Evolutionary conservation across 1,140 invertebrate genomes (phyloP).

Genomic region (Rhynchophorus ferrugineus): DNA sequence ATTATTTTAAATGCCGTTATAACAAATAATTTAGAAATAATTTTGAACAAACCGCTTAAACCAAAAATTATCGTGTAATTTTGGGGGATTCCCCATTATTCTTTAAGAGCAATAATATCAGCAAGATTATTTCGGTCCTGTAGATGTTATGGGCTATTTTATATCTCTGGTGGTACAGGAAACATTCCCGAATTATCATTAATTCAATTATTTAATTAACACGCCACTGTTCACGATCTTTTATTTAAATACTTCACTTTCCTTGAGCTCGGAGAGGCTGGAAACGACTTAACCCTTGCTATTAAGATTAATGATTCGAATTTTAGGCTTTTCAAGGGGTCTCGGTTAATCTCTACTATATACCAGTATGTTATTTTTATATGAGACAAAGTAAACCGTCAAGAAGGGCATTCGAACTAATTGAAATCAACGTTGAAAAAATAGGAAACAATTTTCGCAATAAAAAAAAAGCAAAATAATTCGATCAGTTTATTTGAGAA

Average conservation of each 20-base stretch:
- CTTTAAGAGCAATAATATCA: no score
- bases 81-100: no score
- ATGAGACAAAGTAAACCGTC: not conserved
- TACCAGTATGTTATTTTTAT: slow-evolving; percentile 10
- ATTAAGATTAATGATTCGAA: slow-evolving; percentile 21
- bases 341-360: slow-evolving; percentile 9
- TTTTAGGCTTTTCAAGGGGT: slow-evolving; percentile 15
- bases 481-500: not conserved
- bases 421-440: no score
- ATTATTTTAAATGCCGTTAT: no score
- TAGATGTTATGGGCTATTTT: no score
- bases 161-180: no score
- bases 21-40: no score
- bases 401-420: not conserved
- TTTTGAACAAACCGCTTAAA: no score
- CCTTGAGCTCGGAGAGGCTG: slow-evolving; percentile 13
- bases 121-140: no score
- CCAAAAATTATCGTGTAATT: no score
- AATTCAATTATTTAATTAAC: not conserved
- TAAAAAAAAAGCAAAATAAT: not conserved
- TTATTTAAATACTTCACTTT: slow-evolving; percentile 10
- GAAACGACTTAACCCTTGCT: slow-evolving; percentile 14
- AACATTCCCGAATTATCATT: not conserved
- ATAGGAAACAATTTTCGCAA: not conserved
- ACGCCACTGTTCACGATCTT: slow-evolving; percentile 3